Evolutionary conservation across 2,888 invertebrate genomes (phyloP), one percentile per base, ranked within the genome.

Genomic region (Caenorhabditis sulstoni): DNA sequence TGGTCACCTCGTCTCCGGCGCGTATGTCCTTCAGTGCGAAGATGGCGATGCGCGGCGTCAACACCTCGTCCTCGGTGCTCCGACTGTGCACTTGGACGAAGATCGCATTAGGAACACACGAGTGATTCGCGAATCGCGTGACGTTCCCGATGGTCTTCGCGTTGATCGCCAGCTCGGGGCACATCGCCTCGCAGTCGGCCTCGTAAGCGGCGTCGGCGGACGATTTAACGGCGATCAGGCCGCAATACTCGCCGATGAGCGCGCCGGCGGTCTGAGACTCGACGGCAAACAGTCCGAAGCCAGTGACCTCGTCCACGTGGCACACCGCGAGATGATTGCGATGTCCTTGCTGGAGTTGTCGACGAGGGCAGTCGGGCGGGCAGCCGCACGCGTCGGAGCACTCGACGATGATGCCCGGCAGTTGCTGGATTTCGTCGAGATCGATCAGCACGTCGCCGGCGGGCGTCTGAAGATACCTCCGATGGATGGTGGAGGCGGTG

Each of bases 51-150:
- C 77, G 50, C 7, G 77, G 77, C 9, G 70, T 61, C 41, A 77
- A 16, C 2, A 55, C 35, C 14, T 58, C 64, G 3, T 14, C 7
- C 14, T 62, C 61, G 18, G 9, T 29, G 0, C 20, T n/a, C 1
- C 70, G 65, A 16, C 59, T 59, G 47, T 66, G 47, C 3, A 53
- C 65, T 35, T 70, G 70, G 20, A 65, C 20, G 55, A 77, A 77
- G 2, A 44, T 44, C 0, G 70, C 20, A 22, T 66, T 77, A 20
- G 66, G 37, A 0, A 29, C 18, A 22, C 77, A 77, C 3, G 49
- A 39, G 39, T 77, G 77, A 23, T 77, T 77, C 18, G 65, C 55
- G 47, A 68, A 77, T 0, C 77, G 65, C 8, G 70, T 44, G 0
- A 61, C 18, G 47, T 77, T 77, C 14, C 77, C 70, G 66, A 22